A percentile compares a stretch with the other conserved stretches of the same genome.
Conservation (phyloP, 2,797 vertebrate genomes). For the Parauchenoglanis ngamensis region DNA sequence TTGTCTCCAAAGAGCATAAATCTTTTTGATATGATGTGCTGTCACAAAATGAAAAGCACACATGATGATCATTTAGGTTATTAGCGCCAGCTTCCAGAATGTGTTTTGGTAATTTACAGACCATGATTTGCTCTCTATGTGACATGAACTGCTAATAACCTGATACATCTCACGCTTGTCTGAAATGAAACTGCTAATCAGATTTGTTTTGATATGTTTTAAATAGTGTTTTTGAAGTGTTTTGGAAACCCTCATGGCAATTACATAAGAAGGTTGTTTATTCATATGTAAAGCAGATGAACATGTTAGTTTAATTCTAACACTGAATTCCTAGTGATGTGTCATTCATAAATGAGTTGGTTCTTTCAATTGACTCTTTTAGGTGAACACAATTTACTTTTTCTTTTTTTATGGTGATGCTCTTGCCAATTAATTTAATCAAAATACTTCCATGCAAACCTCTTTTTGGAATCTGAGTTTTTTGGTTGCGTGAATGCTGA, state of each 20-base stretch:
- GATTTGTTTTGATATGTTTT: neutral
- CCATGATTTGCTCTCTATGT: neutral
- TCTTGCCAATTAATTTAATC: neutral
- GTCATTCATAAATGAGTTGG: neutral
- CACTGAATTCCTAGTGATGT: neutral
- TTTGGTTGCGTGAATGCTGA: neutral
- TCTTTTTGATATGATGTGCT: slow-evolving; percentile 12
- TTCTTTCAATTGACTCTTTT: neutral
- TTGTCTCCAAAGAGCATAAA: slow-evolving; percentile 4
- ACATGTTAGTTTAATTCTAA: neutral
- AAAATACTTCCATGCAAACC: slow-evolving; percentile 2
- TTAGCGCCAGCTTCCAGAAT: slow-evolving; percentile 6
- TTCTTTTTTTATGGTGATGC: neutral
- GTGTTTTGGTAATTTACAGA: neutral
- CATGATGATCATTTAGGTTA: neutral
- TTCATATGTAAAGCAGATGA: neutral
- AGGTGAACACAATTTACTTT: neutral
- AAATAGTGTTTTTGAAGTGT: neutral
- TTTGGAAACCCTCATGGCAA: neutral
- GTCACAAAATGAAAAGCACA: slow-evolving; percentile 5
- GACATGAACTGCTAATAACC: neutral
- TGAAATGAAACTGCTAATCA: neutral
- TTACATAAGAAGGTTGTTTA: neutral
- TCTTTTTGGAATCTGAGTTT: neutral
- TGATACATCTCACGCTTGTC: neutral